Percentiles rank a stretch among this genome's conserved stretches.
Evolutionary conservation across 37 sponge, comb jelly and placozoan species (phyloP).

Genomic region (Theonella swinhoei): DNA sequence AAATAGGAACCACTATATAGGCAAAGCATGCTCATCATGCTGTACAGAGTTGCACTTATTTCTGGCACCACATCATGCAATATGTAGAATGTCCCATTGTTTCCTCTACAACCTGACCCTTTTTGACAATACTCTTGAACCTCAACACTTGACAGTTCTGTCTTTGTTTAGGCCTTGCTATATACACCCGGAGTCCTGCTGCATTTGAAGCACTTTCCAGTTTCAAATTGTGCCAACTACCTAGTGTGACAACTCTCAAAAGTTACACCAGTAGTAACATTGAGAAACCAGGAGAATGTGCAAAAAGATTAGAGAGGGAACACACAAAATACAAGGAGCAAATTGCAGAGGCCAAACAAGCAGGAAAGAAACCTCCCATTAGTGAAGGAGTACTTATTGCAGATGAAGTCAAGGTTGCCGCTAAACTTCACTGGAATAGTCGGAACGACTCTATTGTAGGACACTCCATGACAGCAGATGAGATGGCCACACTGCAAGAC

Average conservation of each 20-base stretch:
- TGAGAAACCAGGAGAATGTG: neutral
- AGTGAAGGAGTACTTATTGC: slow-evolving; percentile 6
- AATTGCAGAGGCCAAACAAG: neutral
- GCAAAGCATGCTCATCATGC: no score
- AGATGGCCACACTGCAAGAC: neutral
- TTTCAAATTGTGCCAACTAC: slow-evolving; percentile 8
- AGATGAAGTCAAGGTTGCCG: no score
- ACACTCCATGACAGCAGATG: slow-evolving; percentile 23
- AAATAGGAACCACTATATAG: no score
- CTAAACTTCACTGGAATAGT: slow-evolving; percentile 43
- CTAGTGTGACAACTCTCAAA: slow-evolving; percentile 2
- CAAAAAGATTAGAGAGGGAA: neutral
- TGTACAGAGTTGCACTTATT: no score
- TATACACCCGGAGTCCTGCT: neutral
- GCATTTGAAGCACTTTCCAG: slow-evolving; percentile 5
- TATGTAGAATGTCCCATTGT: no score
- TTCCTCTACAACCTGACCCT: no score
- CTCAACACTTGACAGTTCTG: no score
- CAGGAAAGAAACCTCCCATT: neutral
- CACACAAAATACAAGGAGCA: neutral
- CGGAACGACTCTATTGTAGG: slow-evolving; percentile 11
- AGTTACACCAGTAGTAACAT: neutral
- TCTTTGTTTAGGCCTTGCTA: no score
- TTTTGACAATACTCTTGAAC: no score
- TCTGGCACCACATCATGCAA: no score